Evolutionary conservation across 1,140 invertebrate genomes (phyloP), one percentile per base, ranked within the genome.

Genomic region (Tigriopus japonicus): DNA sequence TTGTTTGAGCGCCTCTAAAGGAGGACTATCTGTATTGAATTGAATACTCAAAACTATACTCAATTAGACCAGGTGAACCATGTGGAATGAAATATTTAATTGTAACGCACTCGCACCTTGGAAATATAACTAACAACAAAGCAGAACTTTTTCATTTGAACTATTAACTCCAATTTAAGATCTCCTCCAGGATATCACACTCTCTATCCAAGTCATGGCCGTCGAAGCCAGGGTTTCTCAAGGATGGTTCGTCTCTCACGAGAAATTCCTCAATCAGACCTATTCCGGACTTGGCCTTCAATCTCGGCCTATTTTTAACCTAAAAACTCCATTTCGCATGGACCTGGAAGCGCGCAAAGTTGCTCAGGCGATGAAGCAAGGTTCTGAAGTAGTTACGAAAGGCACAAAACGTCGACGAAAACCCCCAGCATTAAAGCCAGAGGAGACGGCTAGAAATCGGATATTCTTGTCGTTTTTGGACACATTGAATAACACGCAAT

Each of bases 251-350:
- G 1, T 54, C 35, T 54, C 52, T 6, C 52, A 54, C 17, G 52
- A 54, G 35, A 28, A 7, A n/a, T 54, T 15, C 21, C 14, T 54
- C 35, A 54, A 54, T 54, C 19, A 54, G 6, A 19, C 35, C 24
- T 19, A 21, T 21, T 35, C 28, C 3, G 52, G 17, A 13, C 6
- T 28, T 23, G 21, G 35, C n/a, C 35, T 23, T 23, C 7, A 23
- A 2, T 54, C 21, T 6, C 5, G 35, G 17, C 3, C n/a, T 6
- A n/a, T 54, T 6, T 54, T 54, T 13, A 10, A 19, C n/a, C 23
- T 60, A 7, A 6, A 13, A 52, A 60, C 59, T 6, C 59, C 59
- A 6, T 60, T 17, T 43, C 59, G 49, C 19, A 60, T 60, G 59
- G 59, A 60, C 42, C 51, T 52, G 42, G 49, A 60, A 40, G 59